Percentiles rank a stretch among this genome's conserved stretches.
Evolutionary conservation across 2,888 invertebrate genomes (phyloP).

Genomic region (Morinoia aosen): DNA sequence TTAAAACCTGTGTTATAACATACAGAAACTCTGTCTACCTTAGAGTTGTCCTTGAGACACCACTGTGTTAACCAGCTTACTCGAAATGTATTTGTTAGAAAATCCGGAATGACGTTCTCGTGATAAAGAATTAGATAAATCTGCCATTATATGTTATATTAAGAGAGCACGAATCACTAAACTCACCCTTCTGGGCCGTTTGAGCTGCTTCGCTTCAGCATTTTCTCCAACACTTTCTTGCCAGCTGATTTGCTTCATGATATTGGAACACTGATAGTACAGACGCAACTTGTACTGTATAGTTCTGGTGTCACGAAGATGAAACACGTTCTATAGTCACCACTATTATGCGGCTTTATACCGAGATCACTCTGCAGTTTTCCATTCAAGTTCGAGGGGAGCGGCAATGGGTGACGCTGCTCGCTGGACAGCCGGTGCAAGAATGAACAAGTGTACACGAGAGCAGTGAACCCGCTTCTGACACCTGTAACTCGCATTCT

Average conservation of each 20-base stretch:
- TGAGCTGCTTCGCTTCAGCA: not conserved
- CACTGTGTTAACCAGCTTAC: no score
- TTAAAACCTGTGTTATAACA: no score
- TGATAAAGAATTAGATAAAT: not conserved
- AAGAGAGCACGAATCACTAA: not conserved
- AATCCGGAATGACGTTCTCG: no score
- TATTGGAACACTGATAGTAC: not conserved
- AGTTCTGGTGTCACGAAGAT: not conserved
- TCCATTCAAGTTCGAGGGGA: not conserved
- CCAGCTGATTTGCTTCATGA: conserved; percentile 31
- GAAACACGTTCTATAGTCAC: not conserved
- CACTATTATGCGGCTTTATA: not conserved
- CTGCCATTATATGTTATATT: not conserved
- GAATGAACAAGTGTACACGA: conserved; percentile 49
- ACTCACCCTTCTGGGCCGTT: conserved; percentile 40
- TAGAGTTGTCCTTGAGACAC: no score
- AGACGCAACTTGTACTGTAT: not conserved
- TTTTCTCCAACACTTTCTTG: conserved; percentile 39
- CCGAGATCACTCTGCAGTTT: not conserved
- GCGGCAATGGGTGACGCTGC: not conserved
- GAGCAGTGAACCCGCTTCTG: conserved; percentile 53
- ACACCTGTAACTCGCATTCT: conserved; percentile 53
- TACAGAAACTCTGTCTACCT: no score
- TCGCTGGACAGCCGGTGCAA: not conserved
- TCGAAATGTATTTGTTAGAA: no score